Evolutionary conservation across 2,113 vertebrate genomes (phyloP).

Genomic region (Patagioenas fasciata): DNA sequence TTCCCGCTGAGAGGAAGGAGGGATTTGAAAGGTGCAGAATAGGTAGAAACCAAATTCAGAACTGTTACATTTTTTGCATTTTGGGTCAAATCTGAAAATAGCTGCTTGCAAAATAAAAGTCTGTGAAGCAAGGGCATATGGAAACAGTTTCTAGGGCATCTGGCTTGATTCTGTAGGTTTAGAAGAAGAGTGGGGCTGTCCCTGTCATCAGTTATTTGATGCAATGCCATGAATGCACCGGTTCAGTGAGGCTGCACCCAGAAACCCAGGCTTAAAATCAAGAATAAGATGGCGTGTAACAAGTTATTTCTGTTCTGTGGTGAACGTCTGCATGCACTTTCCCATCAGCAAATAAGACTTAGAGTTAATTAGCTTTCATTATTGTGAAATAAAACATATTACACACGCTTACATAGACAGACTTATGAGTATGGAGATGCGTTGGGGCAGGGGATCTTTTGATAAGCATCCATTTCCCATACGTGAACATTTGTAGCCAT

Average conservation of each 20-base stretch:
- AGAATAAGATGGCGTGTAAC: background rate
- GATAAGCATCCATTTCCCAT: background rate
- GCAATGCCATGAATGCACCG: background rate
- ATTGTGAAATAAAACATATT: background rate
- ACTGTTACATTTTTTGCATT: background rate
- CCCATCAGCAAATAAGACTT: background rate
- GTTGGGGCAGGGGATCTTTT: background rate
- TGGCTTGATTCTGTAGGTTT: background rate
- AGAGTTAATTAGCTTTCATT: background rate
- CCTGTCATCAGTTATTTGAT: background rate
- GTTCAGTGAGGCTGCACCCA: background rate
- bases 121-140: background rate
- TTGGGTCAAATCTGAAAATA: background rate
- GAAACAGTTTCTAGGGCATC: background rate
- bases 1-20: background rate
- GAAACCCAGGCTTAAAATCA: background rate
- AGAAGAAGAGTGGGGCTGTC: background rate
- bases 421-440: fast-evolving
- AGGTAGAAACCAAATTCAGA: constrained; percentile 23
- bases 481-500: background rate
- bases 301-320: background rate
- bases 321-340: background rate
- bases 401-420: background rate
- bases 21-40: background rate
- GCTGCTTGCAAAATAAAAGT: background rate